Evolutionary conservation across 2,888 invertebrate species (phyloP).

Genomic region (Geophilus truncorum): DNA sequence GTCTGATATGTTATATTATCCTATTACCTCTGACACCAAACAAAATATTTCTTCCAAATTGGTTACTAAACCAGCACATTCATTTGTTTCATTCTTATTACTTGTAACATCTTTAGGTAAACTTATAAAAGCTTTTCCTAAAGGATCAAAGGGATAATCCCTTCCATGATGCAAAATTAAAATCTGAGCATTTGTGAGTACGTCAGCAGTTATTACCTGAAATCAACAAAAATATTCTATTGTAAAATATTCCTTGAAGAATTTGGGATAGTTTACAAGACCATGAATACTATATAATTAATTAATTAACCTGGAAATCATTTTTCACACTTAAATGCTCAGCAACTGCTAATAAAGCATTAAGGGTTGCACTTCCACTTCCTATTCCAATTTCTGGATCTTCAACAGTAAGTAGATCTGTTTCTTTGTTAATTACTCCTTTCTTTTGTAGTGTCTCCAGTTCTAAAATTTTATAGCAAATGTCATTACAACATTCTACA

Average conservation of each 20-base stretch:
- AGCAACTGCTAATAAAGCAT: conserved; percentile 52
- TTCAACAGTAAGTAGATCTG: conserved; percentile 46
- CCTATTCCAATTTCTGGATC: conserved; percentile 50
- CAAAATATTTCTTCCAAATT: conserved; percentile 37
- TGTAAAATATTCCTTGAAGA: no score
- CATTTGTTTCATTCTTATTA: conserved; percentile 39
- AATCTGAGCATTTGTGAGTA: conserved; percentile 19
- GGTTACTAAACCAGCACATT: conserved; percentile 32
- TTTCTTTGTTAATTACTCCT: conserved; percentile 44
- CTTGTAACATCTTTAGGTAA: conserved; percentile 34
- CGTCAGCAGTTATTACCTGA: conserved; percentile 35
- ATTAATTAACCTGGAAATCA: conserved; percentile 31
- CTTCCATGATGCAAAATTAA: conserved; percentile 34
- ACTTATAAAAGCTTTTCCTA: conserved; percentile 33
- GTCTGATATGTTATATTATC: no score
- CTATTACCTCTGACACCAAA: background rate
- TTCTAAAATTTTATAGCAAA: conserved; percentile 42
- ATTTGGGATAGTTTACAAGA: no score
- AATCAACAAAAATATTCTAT: background rate
- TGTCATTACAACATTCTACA: background rate
- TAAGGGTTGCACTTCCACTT: conserved; percentile 55
- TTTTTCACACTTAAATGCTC: conserved; percentile 51
- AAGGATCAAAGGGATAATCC: conserved; percentile 29
- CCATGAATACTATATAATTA: no score
- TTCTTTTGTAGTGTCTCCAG: conserved; percentile 45